These are phyloP conservation scores for Bedellia somnulentella DNA, from an alignment of 2,888 invertebrate genomes.

Conservation along the genomic window DNA sequence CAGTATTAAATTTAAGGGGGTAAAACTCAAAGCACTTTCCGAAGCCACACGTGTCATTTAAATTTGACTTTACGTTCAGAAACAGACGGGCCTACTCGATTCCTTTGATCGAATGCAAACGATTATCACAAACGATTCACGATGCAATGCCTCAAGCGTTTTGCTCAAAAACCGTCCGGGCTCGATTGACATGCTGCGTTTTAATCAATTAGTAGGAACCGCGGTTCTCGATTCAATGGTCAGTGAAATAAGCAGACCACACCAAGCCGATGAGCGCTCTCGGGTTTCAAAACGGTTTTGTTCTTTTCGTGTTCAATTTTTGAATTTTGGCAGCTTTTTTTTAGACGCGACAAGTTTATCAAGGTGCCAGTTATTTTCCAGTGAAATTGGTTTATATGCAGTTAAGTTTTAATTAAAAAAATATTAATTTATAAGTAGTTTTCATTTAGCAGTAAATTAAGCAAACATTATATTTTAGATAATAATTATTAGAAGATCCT, in stretches of 20 bases:
- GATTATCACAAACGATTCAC: conserved; percentile 13
- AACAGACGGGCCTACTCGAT: conserved; percentile 14
- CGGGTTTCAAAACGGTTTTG: conserved; percentile 35
- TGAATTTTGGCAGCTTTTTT: no score
- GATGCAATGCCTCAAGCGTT: conserved; percentile 5
- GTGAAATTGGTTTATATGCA: no score
- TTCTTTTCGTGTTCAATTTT: no score
- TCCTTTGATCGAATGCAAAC: conserved; percentile 21
- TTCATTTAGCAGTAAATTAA: no score
- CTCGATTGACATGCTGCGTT: conserved; percentile 54
- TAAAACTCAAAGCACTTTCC: conserved; percentile 7
- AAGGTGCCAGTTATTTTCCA: conserved; percentile 6
- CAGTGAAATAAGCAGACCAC: conserved; percentile 50
- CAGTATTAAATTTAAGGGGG: no score
- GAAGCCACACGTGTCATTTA: conserved; percentile 15
- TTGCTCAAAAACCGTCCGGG: conserved; percentile 1
- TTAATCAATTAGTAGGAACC: conserved; percentile 56
- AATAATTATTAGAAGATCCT: no score
- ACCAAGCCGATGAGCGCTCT: conserved; percentile 28
- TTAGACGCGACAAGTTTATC: no score
- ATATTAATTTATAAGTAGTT: no score
- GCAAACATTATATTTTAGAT: no score
- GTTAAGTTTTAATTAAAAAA: no score
- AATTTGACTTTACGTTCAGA: conserved; percentile 12
- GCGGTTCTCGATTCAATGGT: conserved; percentile 42